A percentile compares a stretch with the other conserved stretches of the same genome.
These are phyloP conservation scores for Spilogale gracilis DNA, from an alignment of 2,113 vertebrate species.

Conservation along the genomic window DNA sequence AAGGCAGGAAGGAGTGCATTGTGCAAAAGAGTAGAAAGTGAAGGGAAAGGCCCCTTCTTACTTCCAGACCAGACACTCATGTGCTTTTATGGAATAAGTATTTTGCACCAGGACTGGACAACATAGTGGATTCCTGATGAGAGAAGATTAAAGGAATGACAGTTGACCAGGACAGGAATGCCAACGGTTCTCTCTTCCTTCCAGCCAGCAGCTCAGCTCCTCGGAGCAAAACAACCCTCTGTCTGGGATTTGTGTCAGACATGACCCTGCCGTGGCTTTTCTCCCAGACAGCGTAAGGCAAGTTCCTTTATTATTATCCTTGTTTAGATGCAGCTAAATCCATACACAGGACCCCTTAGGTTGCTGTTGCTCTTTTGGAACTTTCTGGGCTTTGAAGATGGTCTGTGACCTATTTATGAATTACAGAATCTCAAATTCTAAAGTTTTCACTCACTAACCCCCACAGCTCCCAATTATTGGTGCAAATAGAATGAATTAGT, in stretches of 20 bases:
- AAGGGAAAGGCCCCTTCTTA: neutral
- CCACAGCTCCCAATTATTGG: neutral
- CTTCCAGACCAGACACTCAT: neutral
- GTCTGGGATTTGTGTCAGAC: neutral
- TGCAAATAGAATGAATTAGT: neutral
- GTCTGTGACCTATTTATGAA: neutral
- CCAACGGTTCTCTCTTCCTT: neutral
- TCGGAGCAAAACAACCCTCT: neutral
- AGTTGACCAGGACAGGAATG: slow-evolving; percentile 23
- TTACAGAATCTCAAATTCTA: neutral
- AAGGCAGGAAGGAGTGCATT: neutral
- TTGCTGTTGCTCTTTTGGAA: neutral
- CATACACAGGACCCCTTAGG: neutral
- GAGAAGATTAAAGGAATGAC: slow-evolving; percentile 62
- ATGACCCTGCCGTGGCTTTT: neutral
- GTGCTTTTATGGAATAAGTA: slow-evolving; percentile 74
- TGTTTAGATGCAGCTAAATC: neutral
- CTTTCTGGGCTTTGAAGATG: neutral
- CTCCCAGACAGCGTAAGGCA: neutral
- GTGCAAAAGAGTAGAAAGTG: neutral
- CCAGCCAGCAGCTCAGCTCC: neutral
- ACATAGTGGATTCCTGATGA: neutral
- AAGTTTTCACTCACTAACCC: neutral
- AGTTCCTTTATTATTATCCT: neutral
- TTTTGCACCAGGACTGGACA: slow-evolving; percentile 36